A percentile compares a stretch with the other conserved stretches of the same genome.
Evolutionary conservation across 2,888 invertebrate species (phyloP).

Genomic region (Chironomus tentans): DNA sequence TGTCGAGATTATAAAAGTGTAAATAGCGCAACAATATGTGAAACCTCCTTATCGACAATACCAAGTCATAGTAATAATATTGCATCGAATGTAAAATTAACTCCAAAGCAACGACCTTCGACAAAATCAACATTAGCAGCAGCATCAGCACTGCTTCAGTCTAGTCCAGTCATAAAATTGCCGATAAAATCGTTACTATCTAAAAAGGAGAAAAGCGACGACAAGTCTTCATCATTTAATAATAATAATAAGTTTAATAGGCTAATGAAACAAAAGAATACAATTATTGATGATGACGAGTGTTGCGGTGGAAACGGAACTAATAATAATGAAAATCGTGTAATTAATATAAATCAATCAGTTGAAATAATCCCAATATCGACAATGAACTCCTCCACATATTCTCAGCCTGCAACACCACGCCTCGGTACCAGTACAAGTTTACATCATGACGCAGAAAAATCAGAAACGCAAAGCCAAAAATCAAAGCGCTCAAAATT

Average conservation of each 20-base stretch:
- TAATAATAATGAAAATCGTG: slow-evolving; percentile 15
- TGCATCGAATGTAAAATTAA: neutral
- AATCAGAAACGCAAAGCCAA: slow-evolving; percentile 22
- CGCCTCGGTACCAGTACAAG: slow-evolving; percentile 5
- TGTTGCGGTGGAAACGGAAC: neutral
- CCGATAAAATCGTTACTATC: neutral
- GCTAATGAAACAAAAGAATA: slow-evolving; percentile 22
- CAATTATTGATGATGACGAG: slow-evolving; percentile 11
- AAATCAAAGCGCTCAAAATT: slow-evolving; percentile 31
- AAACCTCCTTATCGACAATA: slow-evolving; percentile 7
- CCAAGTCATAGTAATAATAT: neutral
- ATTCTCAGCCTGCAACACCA: neutral
- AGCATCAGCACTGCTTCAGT: neutral
- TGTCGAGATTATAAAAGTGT: slow-evolving; percentile 15
- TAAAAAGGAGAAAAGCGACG: slow-evolving; percentile 14
- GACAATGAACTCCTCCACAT: neutral
- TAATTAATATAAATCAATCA: slow-evolving; percentile 24
- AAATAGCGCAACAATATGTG: slow-evolving; percentile 18
- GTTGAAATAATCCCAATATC: slow-evolving; percentile 15
- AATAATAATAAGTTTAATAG: neutral
- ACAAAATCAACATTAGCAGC: neutral
- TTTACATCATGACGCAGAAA: slow-evolving; percentile 10
- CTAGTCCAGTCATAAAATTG: neutral
- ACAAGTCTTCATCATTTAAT: neutral
- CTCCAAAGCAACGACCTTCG: neutral